Percentiles rank a stretch among this genome's conserved stretches.
Conservation (phyloP, 2,888 invertebrate genomes). For the Drosophila siamana region DNA sequence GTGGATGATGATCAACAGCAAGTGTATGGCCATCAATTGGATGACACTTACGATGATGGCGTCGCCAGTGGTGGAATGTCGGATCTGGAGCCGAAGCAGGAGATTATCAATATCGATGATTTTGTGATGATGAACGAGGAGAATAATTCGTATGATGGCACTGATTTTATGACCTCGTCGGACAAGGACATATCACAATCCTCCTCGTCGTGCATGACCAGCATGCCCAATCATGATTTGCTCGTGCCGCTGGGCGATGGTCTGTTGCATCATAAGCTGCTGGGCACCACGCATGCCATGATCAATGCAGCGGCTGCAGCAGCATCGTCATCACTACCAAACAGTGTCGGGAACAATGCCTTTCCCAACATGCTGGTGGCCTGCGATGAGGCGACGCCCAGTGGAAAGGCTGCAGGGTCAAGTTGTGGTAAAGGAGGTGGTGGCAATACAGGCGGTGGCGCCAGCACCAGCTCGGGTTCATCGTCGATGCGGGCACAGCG, state of each 20-base stretch:
- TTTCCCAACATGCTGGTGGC: conserved; percentile 61
- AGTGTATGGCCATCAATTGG: conserved; percentile 73
- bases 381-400: conserved; percentile 42
- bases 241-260: conserved; percentile 78
- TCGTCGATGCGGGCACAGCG: conserved; percentile 78
- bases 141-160: conserved; percentile 84
- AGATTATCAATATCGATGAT: conserved; percentile 85
- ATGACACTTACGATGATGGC: conserved; percentile 77
- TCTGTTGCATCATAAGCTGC: conserved; percentile 73
- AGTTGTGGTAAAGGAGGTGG: conserved; percentile 50
- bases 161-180: conserved; percentile 80
- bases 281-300: conserved; percentile 63
- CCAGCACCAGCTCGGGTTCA: conserved; percentile 27
- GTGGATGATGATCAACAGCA: conserved; percentile 72
- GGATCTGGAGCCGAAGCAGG: conserved; percentile 82
- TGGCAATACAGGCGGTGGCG: conserved; percentile 42
- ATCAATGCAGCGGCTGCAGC: conserved; percentile 25
- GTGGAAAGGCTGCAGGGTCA: conserved; percentile 14
- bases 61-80: conserved; percentile 69
- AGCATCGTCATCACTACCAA: conserved; percentile 9
- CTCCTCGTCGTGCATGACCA: conserved; percentile 70
- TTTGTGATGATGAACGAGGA: conserved; percentile 85
- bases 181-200: conserved; percentile 78
- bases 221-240: conserved; percentile 70
- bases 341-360: conserved; percentile 36